phyloP scores from a whole-genome alignment of 64 coral and sea anemone species.

The Orbicella faveolata region DNA sequence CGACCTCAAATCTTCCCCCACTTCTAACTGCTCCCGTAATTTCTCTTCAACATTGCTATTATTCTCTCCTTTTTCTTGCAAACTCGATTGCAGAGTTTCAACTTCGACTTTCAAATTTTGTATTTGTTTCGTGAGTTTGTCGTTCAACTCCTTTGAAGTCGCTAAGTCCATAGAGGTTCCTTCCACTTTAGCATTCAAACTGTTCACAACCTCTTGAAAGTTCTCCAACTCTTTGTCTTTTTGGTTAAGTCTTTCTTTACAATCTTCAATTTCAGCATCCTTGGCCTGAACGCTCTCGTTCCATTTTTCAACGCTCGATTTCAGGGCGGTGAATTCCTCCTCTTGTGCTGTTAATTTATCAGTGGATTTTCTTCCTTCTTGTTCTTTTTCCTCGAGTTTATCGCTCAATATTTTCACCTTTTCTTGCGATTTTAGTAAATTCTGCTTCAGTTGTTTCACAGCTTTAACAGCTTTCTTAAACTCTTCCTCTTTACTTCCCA shows the following conservation, averaged over 20 bases:
- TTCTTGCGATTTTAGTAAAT: slow-evolving; percentile 58
- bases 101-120: slow-evolving; percentile 56
- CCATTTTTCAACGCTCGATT: slow-evolving; percentile 20
- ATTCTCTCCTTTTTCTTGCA: slow-evolving; percentile 57
- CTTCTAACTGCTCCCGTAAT: slow-evolving; percentile 55
- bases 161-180: slow-evolving; percentile 48
- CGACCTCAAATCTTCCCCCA: slow-evolving; percentile 46
- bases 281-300: slow-evolving; percentile 47
- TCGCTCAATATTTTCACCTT: slow-evolving; percentile 44
- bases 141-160: slow-evolving; percentile 55
- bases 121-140: slow-evolving; percentile 40
- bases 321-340: slow-evolving; percentile 53
- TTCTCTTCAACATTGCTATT: slow-evolving; percentile 44
- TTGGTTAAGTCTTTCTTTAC: slow-evolving; percentile 25
- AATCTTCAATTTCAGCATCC: slow-evolving; percentile 44
- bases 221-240: slow-evolving; percentile 73
- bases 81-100: background rate
- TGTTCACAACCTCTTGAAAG: slow-evolving; percentile 57
- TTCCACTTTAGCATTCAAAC: slow-evolving; percentile 66
- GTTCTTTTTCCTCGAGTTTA: slow-evolving; percentile 38
- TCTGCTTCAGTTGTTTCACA: slow-evolving; percentile 37
- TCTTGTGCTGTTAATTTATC: slow-evolving; percentile 29
- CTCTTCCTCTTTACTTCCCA: slow-evolving; percentile 65
- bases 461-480: slow-evolving; percentile 49
- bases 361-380: slow-evolving; percentile 7